Conservation (phyloP, 2,888 invertebrate species). For the Habrosyne pyritoides region DNA sequence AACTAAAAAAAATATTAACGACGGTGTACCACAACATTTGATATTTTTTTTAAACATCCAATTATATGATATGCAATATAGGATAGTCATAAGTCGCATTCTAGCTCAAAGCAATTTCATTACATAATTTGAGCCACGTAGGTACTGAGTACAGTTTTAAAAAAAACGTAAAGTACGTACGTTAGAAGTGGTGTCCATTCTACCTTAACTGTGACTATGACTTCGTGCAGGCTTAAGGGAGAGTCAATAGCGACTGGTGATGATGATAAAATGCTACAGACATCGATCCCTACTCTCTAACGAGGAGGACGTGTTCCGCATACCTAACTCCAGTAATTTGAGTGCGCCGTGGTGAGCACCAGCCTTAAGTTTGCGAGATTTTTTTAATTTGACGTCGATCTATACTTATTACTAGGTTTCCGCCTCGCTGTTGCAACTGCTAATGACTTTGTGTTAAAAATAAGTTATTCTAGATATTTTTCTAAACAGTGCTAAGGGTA, state of each 20-base stretch:
- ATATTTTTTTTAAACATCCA: too few species aligned
- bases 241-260: neutral
- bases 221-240: neutral
- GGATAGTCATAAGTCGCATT: too few species aligned
- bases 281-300: neutral
- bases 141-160: neutral
- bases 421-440: too few species aligned
- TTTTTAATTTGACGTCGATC: neutral
- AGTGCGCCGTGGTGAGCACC: neutral
- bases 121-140: too few species aligned
- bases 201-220: neutral
- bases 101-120: too few species aligned
- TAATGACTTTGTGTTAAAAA: too few species aligned
- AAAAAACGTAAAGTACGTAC: neutral
- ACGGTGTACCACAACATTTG: too few species aligned
- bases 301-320: neutral
- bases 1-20: too few species aligned
- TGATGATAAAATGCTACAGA: neutral
- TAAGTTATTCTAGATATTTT: too few species aligned
- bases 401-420: too few species aligned
- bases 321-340: neutral
- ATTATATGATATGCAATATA: too few species aligned
- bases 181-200: neutral
- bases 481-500: too few species aligned
- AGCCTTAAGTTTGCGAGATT: neutral